Evolutionary conservation across 2,888 invertebrate species (phyloP).

Genomic region (Frankliniella intonsa): DNA sequence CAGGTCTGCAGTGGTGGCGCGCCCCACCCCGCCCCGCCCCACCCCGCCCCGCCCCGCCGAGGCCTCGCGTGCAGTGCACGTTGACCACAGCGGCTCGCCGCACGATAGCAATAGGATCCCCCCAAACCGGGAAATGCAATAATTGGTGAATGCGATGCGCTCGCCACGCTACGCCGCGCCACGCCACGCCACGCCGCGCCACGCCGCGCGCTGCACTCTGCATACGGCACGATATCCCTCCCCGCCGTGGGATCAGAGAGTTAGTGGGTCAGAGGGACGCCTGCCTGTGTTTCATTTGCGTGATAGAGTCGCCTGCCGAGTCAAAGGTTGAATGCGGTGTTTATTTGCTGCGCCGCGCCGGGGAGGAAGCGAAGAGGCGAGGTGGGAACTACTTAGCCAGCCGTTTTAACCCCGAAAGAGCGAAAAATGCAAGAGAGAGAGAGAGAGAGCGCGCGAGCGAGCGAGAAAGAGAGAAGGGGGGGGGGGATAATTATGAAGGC

Average conservation of each 20-base stretch:
- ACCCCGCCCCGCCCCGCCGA: too few relatives aligned
- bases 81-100: conserved; percentile 3
- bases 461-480: too few relatives aligned
- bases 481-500: too few relatives aligned
- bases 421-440: too few relatives aligned
- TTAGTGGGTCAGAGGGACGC: conserved; percentile 8
- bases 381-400: too few relatives aligned
- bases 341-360: neutral
- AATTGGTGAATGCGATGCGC: conserved; percentile 22
- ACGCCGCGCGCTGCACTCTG: neutral
- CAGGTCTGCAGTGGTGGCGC: too few relatives aligned
- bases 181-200: neutral
- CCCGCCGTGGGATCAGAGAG: neutral
- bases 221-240: neutral
- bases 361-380: too few relatives aligned
- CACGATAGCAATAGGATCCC: conserved; percentile 1
- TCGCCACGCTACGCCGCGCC: neutral
- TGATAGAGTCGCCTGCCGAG: neutral
- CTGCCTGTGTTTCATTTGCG: neutral
- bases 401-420: too few relatives aligned
- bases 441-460: too few relatives aligned
- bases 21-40: too few relatives aligned
- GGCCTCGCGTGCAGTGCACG: conserved; percentile 13
- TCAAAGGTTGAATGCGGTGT: neutral
- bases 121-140: conserved; percentile 24